Conservation (phyloP, 2,797 vertebrate genomes). For the Oreochromis grahami region DNA sequence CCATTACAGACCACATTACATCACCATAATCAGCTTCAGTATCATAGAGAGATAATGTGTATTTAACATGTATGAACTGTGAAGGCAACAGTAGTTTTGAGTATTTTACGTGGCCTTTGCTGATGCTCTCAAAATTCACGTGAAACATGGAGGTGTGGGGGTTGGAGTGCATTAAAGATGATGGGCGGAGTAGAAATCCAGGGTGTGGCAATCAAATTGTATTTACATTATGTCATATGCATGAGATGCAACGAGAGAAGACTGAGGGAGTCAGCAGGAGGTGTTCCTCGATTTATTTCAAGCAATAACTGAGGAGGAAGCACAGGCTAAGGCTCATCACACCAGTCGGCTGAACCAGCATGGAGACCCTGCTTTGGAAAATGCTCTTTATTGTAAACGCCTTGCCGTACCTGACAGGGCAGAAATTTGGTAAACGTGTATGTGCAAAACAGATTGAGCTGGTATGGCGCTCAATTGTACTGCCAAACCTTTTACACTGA, state of each 20-base stretch:
- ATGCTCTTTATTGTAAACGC: background rate
- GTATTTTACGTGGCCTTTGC: background rate
- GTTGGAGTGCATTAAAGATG: background rate
- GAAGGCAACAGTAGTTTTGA: background rate
- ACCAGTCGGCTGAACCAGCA: background rate
- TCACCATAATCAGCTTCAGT: background rate
- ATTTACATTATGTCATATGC: background rate
- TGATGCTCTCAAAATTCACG: background rate
- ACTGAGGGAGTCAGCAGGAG: background rate
- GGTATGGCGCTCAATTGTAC: background rate
- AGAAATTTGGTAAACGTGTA: background rate
- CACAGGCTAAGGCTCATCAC: background rate
- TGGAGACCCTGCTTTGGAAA: background rate
- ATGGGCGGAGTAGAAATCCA: background rate
- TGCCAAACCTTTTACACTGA: background rate
- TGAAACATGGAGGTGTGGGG: background rate
- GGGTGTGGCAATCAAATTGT: background rate
- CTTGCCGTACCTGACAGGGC: background rate
- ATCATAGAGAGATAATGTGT: background rate
- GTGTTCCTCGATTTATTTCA: background rate
- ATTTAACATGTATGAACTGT: background rate
- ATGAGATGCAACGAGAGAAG: background rate
- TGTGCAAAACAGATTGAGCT: fast-evolving
- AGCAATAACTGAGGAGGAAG: background rate
- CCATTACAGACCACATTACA: background rate